phyloP scores from a whole-genome alignment of 1,140 invertebrate species.

The Stegodyphus mimosarum region DNA sequence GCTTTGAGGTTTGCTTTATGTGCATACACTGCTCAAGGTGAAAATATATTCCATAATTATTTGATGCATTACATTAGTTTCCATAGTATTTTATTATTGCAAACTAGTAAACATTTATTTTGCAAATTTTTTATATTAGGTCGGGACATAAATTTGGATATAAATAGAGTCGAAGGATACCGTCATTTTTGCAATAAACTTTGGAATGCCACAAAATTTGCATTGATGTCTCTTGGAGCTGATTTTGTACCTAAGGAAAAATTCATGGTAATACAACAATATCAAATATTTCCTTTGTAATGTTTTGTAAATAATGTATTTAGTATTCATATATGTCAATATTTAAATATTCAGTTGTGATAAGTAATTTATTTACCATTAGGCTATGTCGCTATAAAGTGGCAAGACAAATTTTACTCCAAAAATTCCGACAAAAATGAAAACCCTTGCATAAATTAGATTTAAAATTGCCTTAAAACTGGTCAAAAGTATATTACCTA shows the following conservation, averaged over 20 bases:
- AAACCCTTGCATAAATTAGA: too few species aligned
- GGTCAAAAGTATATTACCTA: too few species aligned
- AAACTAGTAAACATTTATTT: neutral
- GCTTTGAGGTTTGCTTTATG: constrained; percentile 96
- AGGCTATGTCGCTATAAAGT: too few species aligned
- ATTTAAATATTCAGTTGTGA: neutral
- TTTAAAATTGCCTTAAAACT: too few species aligned
- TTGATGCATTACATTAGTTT: neutral
- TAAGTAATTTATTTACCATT: too few species aligned
- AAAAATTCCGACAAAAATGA: too few species aligned
- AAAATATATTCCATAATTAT: neutral
- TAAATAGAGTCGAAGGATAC: constrained; percentile 95
- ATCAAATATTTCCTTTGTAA: neutral
- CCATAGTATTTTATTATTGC: too few species aligned
- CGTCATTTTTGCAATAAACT: constrained; percentile 99
- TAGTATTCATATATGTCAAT: neutral
- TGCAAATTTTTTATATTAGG: constrained; percentile 27
- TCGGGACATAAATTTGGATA: constrained; percentile 95
- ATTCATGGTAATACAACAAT: constrained; percentile 20
- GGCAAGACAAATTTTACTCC: too few species aligned
- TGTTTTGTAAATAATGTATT: neutral
- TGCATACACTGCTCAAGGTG: constrained; percentile 90
- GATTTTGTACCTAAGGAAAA: constrained; percentile 66
- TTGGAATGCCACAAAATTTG: constrained; percentile 98
- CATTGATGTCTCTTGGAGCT: constrained; percentile 74